Evolutionary conservation across 2,113 vertebrate species (phyloP).

Genomic region (Scortum barcoo): DNA sequence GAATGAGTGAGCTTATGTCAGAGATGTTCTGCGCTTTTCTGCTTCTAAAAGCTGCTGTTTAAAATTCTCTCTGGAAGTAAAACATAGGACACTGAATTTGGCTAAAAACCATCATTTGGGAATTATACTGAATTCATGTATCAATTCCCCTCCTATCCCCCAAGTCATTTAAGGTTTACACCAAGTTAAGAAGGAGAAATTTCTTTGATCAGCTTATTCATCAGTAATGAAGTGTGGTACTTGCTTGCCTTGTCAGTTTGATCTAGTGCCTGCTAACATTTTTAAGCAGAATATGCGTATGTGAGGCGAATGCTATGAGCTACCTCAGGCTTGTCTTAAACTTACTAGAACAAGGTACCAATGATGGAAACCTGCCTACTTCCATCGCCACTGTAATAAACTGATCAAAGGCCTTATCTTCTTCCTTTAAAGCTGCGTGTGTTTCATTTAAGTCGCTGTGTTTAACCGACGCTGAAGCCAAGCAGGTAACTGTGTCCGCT

Average conservation of each 20-base stretch:
- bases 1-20: not conserved
- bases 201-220: conserved; percentile 7
- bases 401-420: conserved; percentile 7
- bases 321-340: conserved; percentile 6
- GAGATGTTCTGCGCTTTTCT: conserved; percentile 26
- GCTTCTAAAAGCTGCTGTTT: not conserved
- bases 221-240: not conserved
- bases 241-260: not conserved
- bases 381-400: not conserved
- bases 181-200: conserved; percentile 21
- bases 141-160: not conserved
- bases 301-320: conserved; percentile 12
- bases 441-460: not conserved
- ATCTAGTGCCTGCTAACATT: not conserved
- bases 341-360: conserved; percentile 4
- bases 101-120: not conserved
- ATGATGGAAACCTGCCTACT: not conserved
- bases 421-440: conserved; percentile 14
- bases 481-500: conserved; percentile 29
- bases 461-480: conserved; percentile 29
- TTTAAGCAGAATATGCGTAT: not conserved
- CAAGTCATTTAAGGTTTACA: not conserved
- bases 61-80: not conserved
- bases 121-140: not conserved
- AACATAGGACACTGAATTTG: not conserved